Evolutionary conservation across 2,888 invertebrate genomes (phyloP), one percentile per base, ranked within the genome.

Genomic region (Strigamia transsilvanica): DNA sequence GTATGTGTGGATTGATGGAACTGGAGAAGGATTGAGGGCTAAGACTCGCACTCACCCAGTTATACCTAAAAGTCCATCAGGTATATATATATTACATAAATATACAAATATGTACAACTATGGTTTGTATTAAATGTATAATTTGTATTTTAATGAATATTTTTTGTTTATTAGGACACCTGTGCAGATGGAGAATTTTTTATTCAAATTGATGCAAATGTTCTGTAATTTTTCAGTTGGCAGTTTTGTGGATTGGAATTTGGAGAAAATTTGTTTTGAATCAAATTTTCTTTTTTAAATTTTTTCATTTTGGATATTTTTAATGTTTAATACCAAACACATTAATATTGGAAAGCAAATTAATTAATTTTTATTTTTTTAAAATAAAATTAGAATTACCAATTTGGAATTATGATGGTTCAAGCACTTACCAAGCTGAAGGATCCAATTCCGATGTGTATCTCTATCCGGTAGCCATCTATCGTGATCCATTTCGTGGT

Each of bases 321-420:
- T 27, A 27, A 3, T 27, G 1, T 27, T 27, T 27, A 27, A 27
- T 27, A 3, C 27, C 27, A 27, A 27, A 27, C 27, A 27, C 27
- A 27, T 1, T 27, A 27, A 27, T 27, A 27, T 27, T 27, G 27
- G 3, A 27, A 27, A 27, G 27, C 27, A 27, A 27, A 2, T 27
- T 27, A 27, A 27, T 3, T 27, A 27, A 27, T 27, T 27, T 27
- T 27, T 3, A 27, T 27, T 27, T 27, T 27, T 38, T 38, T 6
- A 6, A 51, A 9, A 9, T 6, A 6, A 51, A 9, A 9, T 6
- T 38, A 85, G 87, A 96, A 85, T 89, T 97, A 82, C 97, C 97
- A 0, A 89, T 93, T 82, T 97, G 97, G 97, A 97, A 97, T 87
- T 97, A 94, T 88, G 97, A 97, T 88, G 97, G 97, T 84, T 96